These are phyloP conservation scores for Drosophila erecta DNA, from an alignment of 1,140 invertebrate genomes.

Conservation along the genomic window DNA sequence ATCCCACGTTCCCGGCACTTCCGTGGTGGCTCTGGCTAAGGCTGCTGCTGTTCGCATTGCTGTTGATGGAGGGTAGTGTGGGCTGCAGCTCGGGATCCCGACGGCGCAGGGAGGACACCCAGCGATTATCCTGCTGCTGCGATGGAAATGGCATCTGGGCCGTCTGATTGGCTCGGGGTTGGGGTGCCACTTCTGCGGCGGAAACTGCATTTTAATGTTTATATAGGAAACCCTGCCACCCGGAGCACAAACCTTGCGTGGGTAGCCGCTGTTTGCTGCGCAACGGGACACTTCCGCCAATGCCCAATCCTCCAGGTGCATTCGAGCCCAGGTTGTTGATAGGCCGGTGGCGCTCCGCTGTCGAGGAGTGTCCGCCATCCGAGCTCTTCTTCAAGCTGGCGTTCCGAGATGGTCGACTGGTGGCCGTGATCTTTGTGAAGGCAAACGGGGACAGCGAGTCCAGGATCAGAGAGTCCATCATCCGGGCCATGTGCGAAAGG, in stretches of 20 bases:
- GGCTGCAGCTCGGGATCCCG: slow-evolving; percentile 89
- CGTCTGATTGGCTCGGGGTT: slow-evolving; percentile 66
- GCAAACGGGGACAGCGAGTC: slow-evolving; percentile 87
- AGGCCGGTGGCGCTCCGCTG: slow-evolving; percentile 44
- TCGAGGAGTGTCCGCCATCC: slow-evolving; percentile 27
- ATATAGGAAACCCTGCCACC: slow-evolving; percentile 8
- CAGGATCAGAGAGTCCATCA: slow-evolving; percentile 89
- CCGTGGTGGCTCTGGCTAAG: slow-evolving; percentile 70
- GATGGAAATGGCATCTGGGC: slow-evolving; percentile 71
- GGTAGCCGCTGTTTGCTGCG: slow-evolving; percentile 74
- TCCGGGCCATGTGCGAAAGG: slow-evolving; percentile 89
- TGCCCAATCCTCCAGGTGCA: slow-evolving; percentile 79
- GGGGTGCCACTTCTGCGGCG: slow-evolving; percentile 75
- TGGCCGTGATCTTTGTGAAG: slow-evolving; percentile 87
- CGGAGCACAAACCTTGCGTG: slow-evolving; percentile 71
- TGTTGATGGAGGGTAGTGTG: slow-evolving; percentile 87
- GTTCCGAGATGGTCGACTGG: slow-evolving; percentile 71
- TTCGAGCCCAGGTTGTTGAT: slow-evolving; percentile 80
- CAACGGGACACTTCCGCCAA: slow-evolving; percentile 49
- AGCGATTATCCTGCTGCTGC: slow-evolving; percentile 78
- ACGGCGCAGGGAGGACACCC: slow-evolving; percentile 86
- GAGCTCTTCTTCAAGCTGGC: slow-evolving; percentile 46
- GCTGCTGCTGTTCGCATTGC: slow-evolving; percentile 62
- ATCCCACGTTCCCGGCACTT: slow-evolving; percentile 67
- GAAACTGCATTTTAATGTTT: slow-evolving; percentile 63